A percentile compares a stretch with the other conserved stretches of the same genome.
Conservation (phyloP, 2,888 invertebrate species). For the Heliconius erato region DNA sequence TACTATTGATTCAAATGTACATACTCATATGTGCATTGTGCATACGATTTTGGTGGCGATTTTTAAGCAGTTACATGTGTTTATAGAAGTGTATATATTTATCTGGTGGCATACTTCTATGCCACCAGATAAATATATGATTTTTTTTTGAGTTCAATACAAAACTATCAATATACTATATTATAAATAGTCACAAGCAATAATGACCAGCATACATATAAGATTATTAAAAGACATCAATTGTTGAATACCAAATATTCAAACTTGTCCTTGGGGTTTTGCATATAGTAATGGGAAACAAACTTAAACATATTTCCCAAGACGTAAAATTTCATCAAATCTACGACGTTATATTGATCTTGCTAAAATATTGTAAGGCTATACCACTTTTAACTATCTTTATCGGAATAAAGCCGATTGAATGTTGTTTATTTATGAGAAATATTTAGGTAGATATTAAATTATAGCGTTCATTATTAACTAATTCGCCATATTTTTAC, state of each 20-base stretch:
- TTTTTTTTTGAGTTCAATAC: background rate
- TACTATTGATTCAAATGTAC: background rate
- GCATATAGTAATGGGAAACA: conserved; percentile 36
- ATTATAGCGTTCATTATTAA: background rate
- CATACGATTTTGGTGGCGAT: background rate
- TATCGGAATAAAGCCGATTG: background rate
- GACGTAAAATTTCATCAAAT: conserved; percentile 13
- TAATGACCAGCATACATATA: conserved; percentile 40
- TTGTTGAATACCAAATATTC: conserved; percentile 43
- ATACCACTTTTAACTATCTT: no score
- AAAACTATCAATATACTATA: background rate
- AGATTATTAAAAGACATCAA: conserved; percentile 39
- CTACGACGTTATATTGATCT: background rate
- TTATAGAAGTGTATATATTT: no score
- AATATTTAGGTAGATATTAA: background rate
- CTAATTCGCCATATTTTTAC: background rate
- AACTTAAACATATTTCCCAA: conserved; percentile 22
- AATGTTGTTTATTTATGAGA: background rate
- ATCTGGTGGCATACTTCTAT: no score
- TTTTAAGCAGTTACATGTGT: no score
- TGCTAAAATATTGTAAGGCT: background rate
- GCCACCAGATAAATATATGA: background rate
- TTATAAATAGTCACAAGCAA: background rate
- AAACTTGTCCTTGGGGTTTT: conserved; percentile 36
- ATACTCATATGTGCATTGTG: background rate